These are phyloP conservation scores for Protaetia brevitarsis DNA, from an alignment of 1,140 invertebrate species.

Conservation along the genomic window DNA sequence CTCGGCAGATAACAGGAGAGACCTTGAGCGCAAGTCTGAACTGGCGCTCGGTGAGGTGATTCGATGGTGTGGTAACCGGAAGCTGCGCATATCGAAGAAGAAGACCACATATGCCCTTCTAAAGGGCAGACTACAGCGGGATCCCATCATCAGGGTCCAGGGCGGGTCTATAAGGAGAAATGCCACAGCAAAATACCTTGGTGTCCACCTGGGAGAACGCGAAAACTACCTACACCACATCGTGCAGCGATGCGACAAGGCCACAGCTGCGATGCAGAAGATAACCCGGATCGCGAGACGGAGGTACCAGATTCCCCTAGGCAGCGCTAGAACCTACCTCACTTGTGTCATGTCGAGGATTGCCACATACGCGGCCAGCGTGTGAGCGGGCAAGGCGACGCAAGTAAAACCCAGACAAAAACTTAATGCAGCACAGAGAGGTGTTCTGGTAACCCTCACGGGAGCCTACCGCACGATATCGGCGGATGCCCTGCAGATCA, in stretches of 20 bases:
- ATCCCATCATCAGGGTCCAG: not conserved
- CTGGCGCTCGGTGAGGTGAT: not conserved
- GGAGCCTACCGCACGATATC: constrained; percentile 19
- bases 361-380: constrained; percentile 1
- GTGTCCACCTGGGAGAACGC: not conserved
- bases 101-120: not conserved
- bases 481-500: not conserved
- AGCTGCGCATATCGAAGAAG: not conserved
- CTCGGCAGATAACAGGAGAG: not conserved
- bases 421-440: constrained; percentile 1
- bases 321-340: not conserved
- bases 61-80: not conserved
- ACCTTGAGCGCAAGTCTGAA: not conserved
- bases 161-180: not conserved
- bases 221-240: not conserved
- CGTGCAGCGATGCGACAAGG: not conserved
- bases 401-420: constrained; percentile 1
- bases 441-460: not conserved
- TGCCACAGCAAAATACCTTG: not conserved
- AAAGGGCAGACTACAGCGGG: not conserved
- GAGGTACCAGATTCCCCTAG: not conserved
- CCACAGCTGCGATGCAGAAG: constrained; percentile 1
- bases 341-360: not conserved
- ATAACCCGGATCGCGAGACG: not conserved
- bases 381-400: not conserved